Evolutionary conservation across 1,140 invertebrate genomes (phyloP).

Genomic region (Anadara kagoshimensis): DNA sequence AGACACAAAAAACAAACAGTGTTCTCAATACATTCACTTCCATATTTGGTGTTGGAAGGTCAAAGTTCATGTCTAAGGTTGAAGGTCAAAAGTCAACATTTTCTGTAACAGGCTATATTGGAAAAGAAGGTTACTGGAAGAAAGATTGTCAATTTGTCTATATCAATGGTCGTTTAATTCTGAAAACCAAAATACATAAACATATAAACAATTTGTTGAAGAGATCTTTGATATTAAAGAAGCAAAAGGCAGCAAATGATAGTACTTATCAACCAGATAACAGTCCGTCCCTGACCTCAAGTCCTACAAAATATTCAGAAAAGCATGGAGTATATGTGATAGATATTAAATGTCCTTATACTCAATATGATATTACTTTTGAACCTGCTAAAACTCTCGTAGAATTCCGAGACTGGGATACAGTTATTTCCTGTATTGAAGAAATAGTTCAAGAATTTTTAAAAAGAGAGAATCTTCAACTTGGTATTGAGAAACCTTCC

Average conservation of each 20-base stretch:
- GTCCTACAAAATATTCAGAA: slow-evolving; percentile 66
- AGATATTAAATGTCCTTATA: slow-evolving; percentile 78
- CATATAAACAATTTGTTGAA: slow-evolving; percentile 74
- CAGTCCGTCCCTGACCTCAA: slow-evolving; percentile 29
- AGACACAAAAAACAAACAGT: slow-evolving; percentile 76
- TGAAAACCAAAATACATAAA: slow-evolving; percentile 76
- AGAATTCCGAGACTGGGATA: slow-evolving; percentile 79
- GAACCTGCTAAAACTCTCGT: slow-evolving; percentile 76
- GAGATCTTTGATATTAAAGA: slow-evolving; percentile 61
- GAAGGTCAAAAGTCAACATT: slow-evolving; percentile 75
- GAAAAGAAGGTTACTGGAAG: slow-evolving; percentile 71
- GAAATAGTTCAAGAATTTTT: slow-evolving; percentile 73
- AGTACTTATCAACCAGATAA: slow-evolving; percentile 16
- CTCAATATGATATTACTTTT: slow-evolving; percentile 77
- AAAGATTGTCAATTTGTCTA: slow-evolving; percentile 79
- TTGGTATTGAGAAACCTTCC: slow-evolving; percentile 3
- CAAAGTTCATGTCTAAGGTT: slow-evolving; percentile 74
- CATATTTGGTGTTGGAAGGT: slow-evolving; percentile 75
- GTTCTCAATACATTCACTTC: slow-evolving; percentile 75
- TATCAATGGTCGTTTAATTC: slow-evolving; percentile 79
- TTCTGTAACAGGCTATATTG: slow-evolving; percentile 77
- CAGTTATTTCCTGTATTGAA: slow-evolving; percentile 76
- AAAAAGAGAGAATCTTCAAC: slow-evolving; percentile 55
- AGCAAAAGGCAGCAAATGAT: slow-evolving; percentile 42
- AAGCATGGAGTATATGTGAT: slow-evolving; percentile 78